Evolutionary conservation across 1,140 invertebrate genomes (phyloP), one percentile per base, ranked within the genome.

Genomic region (Musca vetustissima): DNA sequence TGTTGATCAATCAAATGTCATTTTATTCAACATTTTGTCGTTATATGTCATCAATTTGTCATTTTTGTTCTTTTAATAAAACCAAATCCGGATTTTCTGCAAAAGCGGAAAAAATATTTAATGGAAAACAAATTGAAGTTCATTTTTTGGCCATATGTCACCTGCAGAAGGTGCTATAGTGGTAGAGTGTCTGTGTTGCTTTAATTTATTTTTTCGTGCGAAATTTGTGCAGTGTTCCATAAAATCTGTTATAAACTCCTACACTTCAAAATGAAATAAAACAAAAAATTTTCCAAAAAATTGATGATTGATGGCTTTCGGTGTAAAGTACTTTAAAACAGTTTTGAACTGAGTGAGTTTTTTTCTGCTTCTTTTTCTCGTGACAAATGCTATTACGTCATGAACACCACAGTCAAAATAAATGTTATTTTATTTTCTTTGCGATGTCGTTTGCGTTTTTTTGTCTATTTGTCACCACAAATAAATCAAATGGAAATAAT

Each of bases 81-180:
- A 57, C 7, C n/a, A n/a, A 25, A 55, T 11, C 13, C 14, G n/a
- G 28, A 57, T 25, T 9, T 17, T 59, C n/a, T 36, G n/a, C 25
- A 17, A 32, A 57, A 57, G 22, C 22, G n/a, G 24, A 57, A 36
- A 61, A 43, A 8, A 13, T 43, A 32, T 43, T 61, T 21, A 61
- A 61, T 61, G 57, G 28, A 15, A 59, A 21, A 19, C 17, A 22
- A 52, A 21, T 52, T 52, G 17, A 59, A 61, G 25, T 36, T 36
- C 19, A 61, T 36, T 61, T 61, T n/a, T n/a, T 36, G 17, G n/a
- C 57, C 57, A 61, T 61, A 32, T 61, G 57, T 61, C 57, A 61
- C 57, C 57, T 61, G 28, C 28, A 43, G 14, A 19, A 59, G 28
- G 28, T 61, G 53, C 21, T 55, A 17, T 52, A 28, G 28, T 24